These are phyloP conservation scores for Phalera bucephala DNA, from an alignment of 2,888 invertebrate genomes.

Conservation along the genomic window DNA sequence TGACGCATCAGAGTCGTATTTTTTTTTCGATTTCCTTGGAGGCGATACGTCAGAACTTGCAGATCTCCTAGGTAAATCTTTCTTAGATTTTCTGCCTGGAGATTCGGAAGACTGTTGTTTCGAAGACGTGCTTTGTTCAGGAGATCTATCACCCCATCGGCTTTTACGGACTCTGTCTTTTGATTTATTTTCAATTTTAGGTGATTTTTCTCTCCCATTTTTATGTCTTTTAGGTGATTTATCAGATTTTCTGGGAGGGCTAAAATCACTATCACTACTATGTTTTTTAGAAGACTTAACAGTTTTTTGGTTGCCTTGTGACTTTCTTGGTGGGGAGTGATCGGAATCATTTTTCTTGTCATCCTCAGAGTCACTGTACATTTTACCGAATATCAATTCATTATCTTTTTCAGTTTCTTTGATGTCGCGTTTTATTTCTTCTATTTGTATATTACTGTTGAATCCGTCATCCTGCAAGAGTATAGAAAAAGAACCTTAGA, in stretches of 20 bases:
- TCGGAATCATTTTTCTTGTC: conserved; percentile 60
- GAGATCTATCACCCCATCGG: conserved; percentile 44
- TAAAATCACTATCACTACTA: conserved; percentile 60
- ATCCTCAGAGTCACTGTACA: conserved; percentile 77
- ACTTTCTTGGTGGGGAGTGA: conserved; percentile 25
- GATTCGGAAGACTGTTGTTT: not conserved
- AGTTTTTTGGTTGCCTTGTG: conserved; percentile 10
- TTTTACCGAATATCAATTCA: conserved; percentile 72
- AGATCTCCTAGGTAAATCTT: conserved; percentile 5
- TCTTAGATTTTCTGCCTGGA: conserved; percentile 21
- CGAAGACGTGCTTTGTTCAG: not conserved
- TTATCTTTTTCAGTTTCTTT: conserved; percentile 70
- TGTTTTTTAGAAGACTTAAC: conserved; percentile 27
- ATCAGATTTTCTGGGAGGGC: conserved; percentile 52
- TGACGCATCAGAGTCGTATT: conserved; percentile 14
- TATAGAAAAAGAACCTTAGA: not conserved
- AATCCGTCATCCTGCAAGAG: conserved; percentile 77
- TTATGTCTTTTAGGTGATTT: conserved; percentile 13
- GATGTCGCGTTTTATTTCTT: conserved; percentile 66
- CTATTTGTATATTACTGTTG: conserved; percentile 68
- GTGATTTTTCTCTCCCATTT: conserved; percentile 29
- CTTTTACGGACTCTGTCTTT: conserved; percentile 41
- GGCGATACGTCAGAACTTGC: conserved; percentile 4
- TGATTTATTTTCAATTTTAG: conserved; percentile 29
- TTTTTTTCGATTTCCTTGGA: conserved; percentile 21